phyloP scores from a whole-genome alignment of 1,140 invertebrate species.

The Listronotus bonariensis region DNA sequence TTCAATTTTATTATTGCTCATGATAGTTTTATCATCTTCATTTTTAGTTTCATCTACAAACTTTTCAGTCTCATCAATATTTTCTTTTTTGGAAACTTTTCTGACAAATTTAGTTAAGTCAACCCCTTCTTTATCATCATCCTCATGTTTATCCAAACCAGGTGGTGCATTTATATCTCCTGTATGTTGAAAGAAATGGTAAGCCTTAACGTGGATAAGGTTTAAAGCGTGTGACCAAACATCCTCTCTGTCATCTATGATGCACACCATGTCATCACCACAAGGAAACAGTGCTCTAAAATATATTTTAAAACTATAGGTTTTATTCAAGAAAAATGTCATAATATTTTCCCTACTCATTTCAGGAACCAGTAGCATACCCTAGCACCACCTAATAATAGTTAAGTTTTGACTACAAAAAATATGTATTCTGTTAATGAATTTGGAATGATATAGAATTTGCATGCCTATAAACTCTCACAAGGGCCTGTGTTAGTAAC shows the following conservation, averaged over 20 bases:
- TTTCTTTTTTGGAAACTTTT: conserved; percentile 7
- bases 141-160: conserved; percentile 70
- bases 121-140: conserved; percentile 60
- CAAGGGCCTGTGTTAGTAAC: too few species aligned
- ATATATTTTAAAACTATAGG: too few species aligned
- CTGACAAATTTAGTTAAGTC: conserved; percentile 57
- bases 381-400: too few species aligned
- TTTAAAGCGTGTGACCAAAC: conserved; percentile 97
- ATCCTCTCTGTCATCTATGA: conserved; percentile 98
- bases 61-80: conserved; percentile 44
- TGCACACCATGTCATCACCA: conserved; percentile 97
- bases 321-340: too few species aligned
- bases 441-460: too few species aligned
- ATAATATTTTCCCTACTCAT: too few species aligned
- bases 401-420: too few species aligned
- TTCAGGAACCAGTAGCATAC: too few species aligned
- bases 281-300: conserved; percentile 94
- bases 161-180: conserved; percentile 98
- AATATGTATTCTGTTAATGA: too few species aligned
- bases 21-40: conserved; percentile 5
- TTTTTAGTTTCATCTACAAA: conserved; percentile 22
- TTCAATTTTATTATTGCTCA: conserved; percentile 31
- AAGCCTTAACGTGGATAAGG: conserved; percentile 96
- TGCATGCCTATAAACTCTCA: too few species aligned
- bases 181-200: conserved; percentile 96